Evolutionary conservation across 92 coral and sea anemone species (phyloP).

Genomic region (Palythoa caribaeorum): DNA sequence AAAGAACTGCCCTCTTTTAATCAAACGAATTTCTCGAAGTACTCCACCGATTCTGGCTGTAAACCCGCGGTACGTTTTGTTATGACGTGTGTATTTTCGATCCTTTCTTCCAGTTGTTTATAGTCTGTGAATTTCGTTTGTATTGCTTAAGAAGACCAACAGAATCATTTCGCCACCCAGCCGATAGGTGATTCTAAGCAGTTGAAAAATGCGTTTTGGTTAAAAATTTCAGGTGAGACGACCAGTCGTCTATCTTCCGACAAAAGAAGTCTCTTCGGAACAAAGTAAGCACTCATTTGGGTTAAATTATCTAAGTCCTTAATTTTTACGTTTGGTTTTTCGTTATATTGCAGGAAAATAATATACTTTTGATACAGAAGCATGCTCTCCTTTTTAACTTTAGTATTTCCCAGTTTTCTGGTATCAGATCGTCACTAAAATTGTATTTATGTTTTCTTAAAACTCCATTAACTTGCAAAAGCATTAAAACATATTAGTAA

Average conservation of each 20-base stretch:
- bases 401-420: neutral
- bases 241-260: conserved; percentile 94
- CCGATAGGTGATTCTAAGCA: neutral
- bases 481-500: neutral
- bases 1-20: conserved; percentile 97
- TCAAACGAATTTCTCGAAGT: conserved; percentile 91
- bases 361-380: neutral
- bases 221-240: conserved; percentile 75
- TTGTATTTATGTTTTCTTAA: neutral
- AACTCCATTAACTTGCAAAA: neutral
- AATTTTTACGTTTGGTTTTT: neutral
- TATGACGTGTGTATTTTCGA: conserved; percentile 3
- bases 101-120: neutral
- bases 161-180: neutral
- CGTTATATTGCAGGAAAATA: neutral
- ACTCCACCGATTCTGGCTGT: conserved; percentile 81
- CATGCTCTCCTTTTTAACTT: neutral
- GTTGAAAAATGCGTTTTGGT: neutral
- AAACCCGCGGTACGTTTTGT: conserved; percentile 82
- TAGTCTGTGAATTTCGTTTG: conserved; percentile 1
- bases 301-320: neutral
- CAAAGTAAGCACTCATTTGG: conserved; percentile 65
- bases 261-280: conserved; percentile 86
- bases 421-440: neutral
- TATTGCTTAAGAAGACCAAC: neutral